phyloP scores from a whole-genome alignment of 2,888 invertebrate genomes.

The Cremastobaeus sp. region DNA sequence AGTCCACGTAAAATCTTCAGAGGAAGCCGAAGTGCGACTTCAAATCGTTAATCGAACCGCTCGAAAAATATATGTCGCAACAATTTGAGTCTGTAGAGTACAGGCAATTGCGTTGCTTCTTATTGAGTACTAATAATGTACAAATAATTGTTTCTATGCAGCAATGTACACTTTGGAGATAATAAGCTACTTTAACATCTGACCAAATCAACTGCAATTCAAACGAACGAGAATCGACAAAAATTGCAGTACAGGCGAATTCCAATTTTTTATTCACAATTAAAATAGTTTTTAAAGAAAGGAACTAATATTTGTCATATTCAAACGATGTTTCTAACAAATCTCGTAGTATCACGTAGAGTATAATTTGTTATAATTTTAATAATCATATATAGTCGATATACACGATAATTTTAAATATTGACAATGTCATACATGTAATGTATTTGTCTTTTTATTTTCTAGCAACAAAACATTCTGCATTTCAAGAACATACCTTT shows the following conservation, averaged over 20 bases:
- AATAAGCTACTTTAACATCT: background rate
- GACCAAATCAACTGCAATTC: too few relatives aligned
- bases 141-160: slow-evolving; percentile 22
- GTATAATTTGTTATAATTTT: too few relatives aligned
- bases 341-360: background rate
- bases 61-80: slow-evolving; percentile 32
- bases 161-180: slow-evolving; percentile 15
- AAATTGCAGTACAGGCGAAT: too few relatives aligned
- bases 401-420: slow-evolving; percentile 17
- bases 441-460: background rate
- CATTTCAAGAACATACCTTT: too few relatives aligned
- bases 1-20: slow-evolving; percentile 9
- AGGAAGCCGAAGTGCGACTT: slow-evolving; percentile 8
- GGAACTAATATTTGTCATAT: too few relatives aligned
- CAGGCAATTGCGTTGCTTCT: slow-evolving; percentile 25
- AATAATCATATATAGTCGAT: too few relatives aligned
- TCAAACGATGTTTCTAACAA: background rate
- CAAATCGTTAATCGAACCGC: slow-evolving; percentile 7
- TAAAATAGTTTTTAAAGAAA: too few relatives aligned
- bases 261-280: too few relatives aligned
- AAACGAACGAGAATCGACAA: too few relatives aligned
- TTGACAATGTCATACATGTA: slow-evolving; percentile 20
- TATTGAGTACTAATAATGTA: slow-evolving; percentile 16
- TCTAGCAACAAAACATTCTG: slow-evolving; percentile 7
- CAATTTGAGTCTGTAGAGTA: slow-evolving; percentile 22